A percentile compares a stretch with the other conserved stretches of the same genome.
These are phyloP conservation scores for Phyllotis vaccarum DNA, from an alignment of 2,797 vertebrate genomes.

Conservation along the genomic window DNA sequence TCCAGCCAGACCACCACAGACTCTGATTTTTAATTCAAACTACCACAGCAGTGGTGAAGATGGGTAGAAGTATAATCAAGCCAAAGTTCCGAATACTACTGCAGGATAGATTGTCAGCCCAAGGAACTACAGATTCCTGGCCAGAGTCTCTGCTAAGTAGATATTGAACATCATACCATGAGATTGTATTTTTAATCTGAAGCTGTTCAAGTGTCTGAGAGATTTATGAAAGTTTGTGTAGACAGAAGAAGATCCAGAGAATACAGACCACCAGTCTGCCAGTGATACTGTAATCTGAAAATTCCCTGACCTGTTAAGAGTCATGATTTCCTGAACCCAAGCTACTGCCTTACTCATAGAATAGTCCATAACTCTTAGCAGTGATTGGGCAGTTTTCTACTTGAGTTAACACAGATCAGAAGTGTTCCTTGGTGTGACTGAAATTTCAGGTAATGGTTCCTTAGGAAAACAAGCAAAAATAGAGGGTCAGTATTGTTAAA, in stretches of 20 bases:
- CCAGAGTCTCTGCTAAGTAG: neutral
- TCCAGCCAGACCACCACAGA: neutral
- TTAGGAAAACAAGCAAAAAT: conserved; percentile 35
- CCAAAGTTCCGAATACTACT: neutral
- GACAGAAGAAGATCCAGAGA: neutral
- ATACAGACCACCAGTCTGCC: neutral
- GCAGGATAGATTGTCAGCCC: neutral
- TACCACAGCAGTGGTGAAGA: neutral
- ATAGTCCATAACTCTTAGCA: neutral
- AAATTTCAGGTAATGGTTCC: conserved; percentile 2
- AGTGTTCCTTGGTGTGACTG: neutral
- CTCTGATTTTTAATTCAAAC: neutral
- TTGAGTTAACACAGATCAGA: neutral
- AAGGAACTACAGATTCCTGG: neutral
- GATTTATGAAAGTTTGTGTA: neutral
- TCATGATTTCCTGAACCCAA: neutral
- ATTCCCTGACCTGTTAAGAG: neutral
- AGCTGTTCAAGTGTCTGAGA: neutral
- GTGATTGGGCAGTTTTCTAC: neutral
- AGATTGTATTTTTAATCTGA: conserved; percentile 24
- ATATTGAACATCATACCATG: neutral
- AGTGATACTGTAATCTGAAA: neutral
- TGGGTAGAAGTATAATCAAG: neutral
- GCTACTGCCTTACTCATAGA: neutral
- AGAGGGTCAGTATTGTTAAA: conserved; percentile 30